Base-by-base conservation (phyloP, 1,140 invertebrate species). In the Cotesia chilonis region DNA sequence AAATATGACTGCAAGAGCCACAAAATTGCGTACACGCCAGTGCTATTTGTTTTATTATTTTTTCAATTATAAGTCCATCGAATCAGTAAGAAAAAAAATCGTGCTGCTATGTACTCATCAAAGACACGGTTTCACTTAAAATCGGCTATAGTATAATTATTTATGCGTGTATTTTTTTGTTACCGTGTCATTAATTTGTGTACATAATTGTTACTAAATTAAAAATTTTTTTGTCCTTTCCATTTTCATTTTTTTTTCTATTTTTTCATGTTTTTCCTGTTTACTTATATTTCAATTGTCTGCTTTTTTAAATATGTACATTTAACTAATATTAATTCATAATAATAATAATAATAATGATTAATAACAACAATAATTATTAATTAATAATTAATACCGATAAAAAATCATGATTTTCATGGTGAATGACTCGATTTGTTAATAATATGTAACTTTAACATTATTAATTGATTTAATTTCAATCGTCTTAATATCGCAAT, bases 291-390 rank as follows among this genome's bases (percentile, higher is more conserved):
- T 37, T 73, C 71, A 79, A 74, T 77, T 68, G 80, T 51, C 80
- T 73, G 41, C 52, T 73, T 78, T 81, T 81, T 81, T 84, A 28
- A 20, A 83, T 87, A 87, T 87, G 80, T 87, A 87, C 85, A 87
- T 85, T 85, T 77, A 86, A 28, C 28, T 28, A 28, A 28, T 28
- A 28, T 28, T 28, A 28, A 28, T 28, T 28, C 28, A 28, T 28
- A 28, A 28, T 28, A 28, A 28, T 47, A 47, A 9, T 47, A 47
- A 47, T 47, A 47, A 41, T 41, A 41, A 41, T 85, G 84, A 82
- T 81, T 80, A 85, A 81, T 85, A 86, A 86, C 83, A 87, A 86
- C 84, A 86, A 85, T 81, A 84, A 85, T 85, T 81, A 84, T 83
- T 81, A 41, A 41, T 47, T 47, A 47, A 47, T 47, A 81, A 82